Evolutionary conservation across 2,113 vertebrate species (phyloP).

Genomic region (Empidonax traillii): DNA sequence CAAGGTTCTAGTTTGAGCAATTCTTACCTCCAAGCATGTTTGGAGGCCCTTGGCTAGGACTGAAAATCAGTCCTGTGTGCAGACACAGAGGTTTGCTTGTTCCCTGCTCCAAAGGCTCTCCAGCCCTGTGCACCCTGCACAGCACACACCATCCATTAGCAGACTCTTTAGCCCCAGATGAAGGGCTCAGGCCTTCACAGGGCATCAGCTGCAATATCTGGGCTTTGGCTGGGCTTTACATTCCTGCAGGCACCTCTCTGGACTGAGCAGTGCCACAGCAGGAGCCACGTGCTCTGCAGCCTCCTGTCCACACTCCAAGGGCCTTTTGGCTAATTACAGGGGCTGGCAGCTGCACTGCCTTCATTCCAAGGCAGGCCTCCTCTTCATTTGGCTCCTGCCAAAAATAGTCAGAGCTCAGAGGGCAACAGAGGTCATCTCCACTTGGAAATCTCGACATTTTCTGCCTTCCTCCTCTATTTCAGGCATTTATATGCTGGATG

Average conservation of each 20-base stretch:
- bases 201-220: neutral
- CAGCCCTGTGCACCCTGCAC: accelerated
- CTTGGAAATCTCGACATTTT: neutral
- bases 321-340: neutral
- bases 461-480: neutral
- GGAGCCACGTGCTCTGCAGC: neutral
- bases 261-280: neutral
- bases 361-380: neutral
- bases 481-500: neutral
- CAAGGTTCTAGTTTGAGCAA: neutral
- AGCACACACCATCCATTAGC: neutral
- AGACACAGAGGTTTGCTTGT: accelerated
- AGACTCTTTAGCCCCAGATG: neutral
- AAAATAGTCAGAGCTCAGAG: neutral
- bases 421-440: neutral
- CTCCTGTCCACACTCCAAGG: neutral
- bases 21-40: neutral
- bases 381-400: neutral
- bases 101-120: neutral
- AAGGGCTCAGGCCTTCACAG: neutral
- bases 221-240: neutral
- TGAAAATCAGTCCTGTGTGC: accelerated
- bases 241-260: neutral
- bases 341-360: neutral
- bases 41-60: neutral